phyloP scores from a whole-genome alignment of 1,140 invertebrate genomes.

The Drosophila watanabei region DNA sequence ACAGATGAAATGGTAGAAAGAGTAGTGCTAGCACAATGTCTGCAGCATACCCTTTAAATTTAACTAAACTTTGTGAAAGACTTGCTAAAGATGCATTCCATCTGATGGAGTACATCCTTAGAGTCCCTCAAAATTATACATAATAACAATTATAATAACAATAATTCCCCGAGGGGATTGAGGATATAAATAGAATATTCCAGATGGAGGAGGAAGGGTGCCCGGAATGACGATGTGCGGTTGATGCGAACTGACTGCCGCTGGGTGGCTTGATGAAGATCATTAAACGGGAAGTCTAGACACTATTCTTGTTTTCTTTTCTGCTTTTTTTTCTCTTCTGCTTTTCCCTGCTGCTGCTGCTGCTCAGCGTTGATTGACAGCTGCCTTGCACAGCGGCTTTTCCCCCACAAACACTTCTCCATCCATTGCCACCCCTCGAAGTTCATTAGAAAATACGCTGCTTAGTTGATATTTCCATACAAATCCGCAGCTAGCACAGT shows the following conservation, averaged over 20 bases:
- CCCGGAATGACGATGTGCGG: slow-evolving; percentile 4
- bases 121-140: slow-evolving; percentile 4
- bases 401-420: not conserved
- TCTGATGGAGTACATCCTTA: not conserved
- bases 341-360: not conserved
- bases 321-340: not conserved
- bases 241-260: slow-evolving; percentile 15
- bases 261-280: slow-evolving; percentile 23
- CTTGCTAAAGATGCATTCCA: not conserved
- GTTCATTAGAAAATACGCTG: slow-evolving; percentile 11
- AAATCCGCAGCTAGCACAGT: not conserved
- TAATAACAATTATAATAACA: slow-evolving; percentile 7
- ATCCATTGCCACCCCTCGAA: slow-evolving; percentile 1
- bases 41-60: slow-evolving; percentile 4
- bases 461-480: slow-evolving; percentile 9
- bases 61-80: not conserved
- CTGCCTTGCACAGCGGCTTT: slow-evolving; percentile 4
- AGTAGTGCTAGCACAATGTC: not conserved
- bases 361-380: slow-evolving; percentile 18
- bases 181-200: slow-evolving; percentile 8
- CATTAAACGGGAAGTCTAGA: slow-evolving; percentile 24
- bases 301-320: slow-evolving; percentile 11
- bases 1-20: slow-evolving; percentile 9
- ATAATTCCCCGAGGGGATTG: not conserved
- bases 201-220: slow-evolving; percentile 6